Base-by-base conservation (phyloP, 2,797 vertebrate genomes). In the Enteromius radiatus region DNA sequence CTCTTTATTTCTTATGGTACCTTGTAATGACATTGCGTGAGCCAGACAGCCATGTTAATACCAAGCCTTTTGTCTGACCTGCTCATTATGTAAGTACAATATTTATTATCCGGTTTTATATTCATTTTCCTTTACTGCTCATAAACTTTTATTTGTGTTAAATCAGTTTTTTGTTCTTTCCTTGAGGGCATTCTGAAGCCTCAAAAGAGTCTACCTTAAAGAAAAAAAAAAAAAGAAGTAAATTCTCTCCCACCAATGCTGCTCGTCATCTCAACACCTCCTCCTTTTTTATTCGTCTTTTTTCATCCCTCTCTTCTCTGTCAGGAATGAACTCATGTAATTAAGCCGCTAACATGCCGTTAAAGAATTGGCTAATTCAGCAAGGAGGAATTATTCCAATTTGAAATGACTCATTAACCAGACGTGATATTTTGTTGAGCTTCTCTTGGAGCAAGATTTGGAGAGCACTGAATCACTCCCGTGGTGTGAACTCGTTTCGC, bases 301-400 rank as follows among this genome's bases (percentile, higher is more conserved):
- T 85, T 85, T 92, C 89, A 89, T 82, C 87, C 88, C 85, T 65
- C 38, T 74, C 88, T 91, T 90, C 85, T 76, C 87, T 79, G 52
- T 93, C 92, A 94, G 91, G 92, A 94, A 93, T 89, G 91, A 92
- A 92, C 93, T 94, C 92, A 93, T 94, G 93, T 94, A 94, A 95
- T 95, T 95, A 95, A 95, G 93, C 94, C 91, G 93, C 94, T 95
- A 95, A 95, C 93, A 93, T 93, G 93, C 91, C 92, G 91, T 95
- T 93, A 93, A 94, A 92, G 93, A 95, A 94, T 94, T 93, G 93
- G 93, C 93, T 95, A 94, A 95, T 95, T 95, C 93, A 92, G 94
- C 93, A 95, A 94, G 92, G 92, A 95, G 92, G 93, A 94, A 95
- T 95, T 94, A 94, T 94, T 94, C 92, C 93, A 94, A 94, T 94